These are phyloP conservation scores for Hippopotamyrus pictus DNA, from an alignment of 2,797 vertebrate genomes.

Conservation along the genomic window DNA sequence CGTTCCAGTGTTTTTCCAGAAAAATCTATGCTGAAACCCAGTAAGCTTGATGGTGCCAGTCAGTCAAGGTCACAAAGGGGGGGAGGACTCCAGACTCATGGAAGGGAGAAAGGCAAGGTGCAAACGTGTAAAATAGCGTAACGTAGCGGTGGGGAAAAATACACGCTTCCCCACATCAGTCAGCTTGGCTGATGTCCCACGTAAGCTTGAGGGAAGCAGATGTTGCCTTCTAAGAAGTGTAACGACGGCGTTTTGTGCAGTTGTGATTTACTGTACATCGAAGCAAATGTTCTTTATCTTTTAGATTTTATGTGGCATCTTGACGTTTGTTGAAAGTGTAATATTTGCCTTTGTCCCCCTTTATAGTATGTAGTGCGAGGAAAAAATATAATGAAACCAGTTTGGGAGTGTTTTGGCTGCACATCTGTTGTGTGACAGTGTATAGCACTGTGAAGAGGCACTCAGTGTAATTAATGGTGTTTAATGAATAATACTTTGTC, in stretches of 20 bases:
- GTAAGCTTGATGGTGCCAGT: neutral
- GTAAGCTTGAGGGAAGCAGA: neutral
- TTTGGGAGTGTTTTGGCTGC: neutral
- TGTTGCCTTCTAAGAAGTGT: neutral
- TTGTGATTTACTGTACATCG: neutral
- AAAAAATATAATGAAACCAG: neutral
- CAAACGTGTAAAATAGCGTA: neutral
- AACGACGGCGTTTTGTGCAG: neutral
- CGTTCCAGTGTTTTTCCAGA: neutral
- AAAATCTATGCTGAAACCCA: neutral
- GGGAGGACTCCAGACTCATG: neutral
- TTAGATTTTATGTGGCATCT: neutral
- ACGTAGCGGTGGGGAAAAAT: neutral
- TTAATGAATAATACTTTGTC: neutral
- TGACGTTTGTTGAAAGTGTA: neutral
- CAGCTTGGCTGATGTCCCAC: neutral
- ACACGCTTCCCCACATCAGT: neutral
- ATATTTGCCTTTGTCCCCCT: neutral
- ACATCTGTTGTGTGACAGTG: neutral
- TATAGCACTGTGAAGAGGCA: neutral
- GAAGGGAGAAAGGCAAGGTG: neutral
- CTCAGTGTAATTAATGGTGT: neutral
- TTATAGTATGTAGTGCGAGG: neutral
- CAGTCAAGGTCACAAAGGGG: neutral
- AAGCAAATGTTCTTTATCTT: neutral